A percentile compares a stretch with the other conserved stretches of the same genome.
Conservation (phyloP, 2,888 invertebrate species). For the Neria commutata region DNA sequence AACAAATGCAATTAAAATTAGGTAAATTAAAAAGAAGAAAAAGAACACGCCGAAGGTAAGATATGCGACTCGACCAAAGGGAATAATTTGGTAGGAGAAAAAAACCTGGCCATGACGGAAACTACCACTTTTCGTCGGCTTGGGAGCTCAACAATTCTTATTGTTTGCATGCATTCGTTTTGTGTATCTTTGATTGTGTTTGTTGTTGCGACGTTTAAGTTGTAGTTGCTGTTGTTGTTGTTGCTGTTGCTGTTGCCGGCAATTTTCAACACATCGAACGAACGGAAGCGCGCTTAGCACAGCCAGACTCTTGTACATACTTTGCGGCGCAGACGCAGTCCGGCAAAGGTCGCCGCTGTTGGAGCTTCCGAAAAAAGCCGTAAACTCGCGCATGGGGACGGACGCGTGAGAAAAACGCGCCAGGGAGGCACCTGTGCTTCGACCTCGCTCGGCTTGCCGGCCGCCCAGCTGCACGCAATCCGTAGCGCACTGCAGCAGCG, state of each 20-base stretch:
- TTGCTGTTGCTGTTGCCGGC: background rate
- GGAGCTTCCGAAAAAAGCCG: background rate
- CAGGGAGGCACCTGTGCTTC: conserved; percentile 9
- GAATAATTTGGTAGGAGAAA: background rate
- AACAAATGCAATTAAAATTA: background rate
- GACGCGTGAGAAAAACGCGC: background rate
- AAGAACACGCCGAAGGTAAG: background rate
- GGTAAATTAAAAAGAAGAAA: conserved; percentile 1
- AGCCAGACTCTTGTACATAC: background rate
- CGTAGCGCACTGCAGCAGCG: background rate
- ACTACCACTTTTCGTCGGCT: conserved; percentile 5
- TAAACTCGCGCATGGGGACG: too few species aligned
- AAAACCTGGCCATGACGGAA: conserved; percentile 9
- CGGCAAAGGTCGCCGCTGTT: background rate
- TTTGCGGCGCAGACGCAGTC: too few species aligned
- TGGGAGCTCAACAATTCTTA: background rate
- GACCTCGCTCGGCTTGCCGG: background rate
- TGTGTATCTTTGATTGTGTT: too few species aligned
- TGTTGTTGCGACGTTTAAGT: background rate
- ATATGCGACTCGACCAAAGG: background rate
- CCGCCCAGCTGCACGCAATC: background rate
- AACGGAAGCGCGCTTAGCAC: background rate
- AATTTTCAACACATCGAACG: conserved; percentile 4
- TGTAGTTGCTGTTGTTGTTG: background rate
- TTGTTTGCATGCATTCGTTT: too few species aligned